Conservation (phyloP, 2,888 invertebrate species). For the Cantharis nigra region DNA sequence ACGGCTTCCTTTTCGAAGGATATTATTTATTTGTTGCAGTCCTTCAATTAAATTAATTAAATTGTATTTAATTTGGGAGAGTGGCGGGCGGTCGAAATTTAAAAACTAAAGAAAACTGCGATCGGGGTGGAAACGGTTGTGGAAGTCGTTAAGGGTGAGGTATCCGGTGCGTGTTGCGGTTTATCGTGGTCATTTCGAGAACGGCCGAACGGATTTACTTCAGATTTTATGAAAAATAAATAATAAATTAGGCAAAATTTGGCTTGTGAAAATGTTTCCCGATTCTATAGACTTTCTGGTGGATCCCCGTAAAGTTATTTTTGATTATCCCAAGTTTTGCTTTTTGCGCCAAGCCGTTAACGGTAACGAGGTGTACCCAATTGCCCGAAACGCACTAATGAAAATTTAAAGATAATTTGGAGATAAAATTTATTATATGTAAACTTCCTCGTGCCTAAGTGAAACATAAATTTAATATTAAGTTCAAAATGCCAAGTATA, state of each 20-base stretch:
- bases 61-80: background rate
- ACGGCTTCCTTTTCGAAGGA: background rate
- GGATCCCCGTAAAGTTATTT: background rate
- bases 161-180: no score
- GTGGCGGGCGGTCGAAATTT: background rate
- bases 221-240: no score
- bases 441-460: background rate
- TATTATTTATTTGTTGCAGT: background rate
- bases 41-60: background rate
- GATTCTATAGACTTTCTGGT: no score
- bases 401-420: background rate
- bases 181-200: no score
- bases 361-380: background rate
- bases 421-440: background rate
- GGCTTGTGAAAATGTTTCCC: no score
- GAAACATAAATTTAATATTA: background rate
- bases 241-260: no score
- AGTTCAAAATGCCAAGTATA: constrained; percentile 4
- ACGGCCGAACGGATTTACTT: no score
- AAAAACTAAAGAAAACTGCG: background rate
- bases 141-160: no score
- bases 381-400: background rate
- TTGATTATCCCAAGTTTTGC: background rate
- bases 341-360: background rate
- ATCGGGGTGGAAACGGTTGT: no score